Base-by-base conservation (phyloP, 2,888 invertebrate species). In the Amiota minor region DNA sequence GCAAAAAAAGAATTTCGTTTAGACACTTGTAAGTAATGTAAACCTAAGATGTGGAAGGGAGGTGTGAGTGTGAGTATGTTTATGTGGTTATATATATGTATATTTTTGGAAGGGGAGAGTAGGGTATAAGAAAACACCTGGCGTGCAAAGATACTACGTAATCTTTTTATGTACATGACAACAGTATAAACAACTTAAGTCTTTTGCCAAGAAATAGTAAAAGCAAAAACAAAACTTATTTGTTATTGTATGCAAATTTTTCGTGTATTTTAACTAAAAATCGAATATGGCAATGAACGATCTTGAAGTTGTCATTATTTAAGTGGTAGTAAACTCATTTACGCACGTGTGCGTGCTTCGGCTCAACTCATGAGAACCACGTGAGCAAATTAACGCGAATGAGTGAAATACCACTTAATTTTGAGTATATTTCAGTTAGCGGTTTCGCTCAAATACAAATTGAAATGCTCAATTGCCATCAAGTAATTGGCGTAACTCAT, bases 221-320 rank as follows among this genome's bases (percentile, higher is more conserved):
- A 59, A 59, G 16, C 16, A 56, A 56, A 56, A 56, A 35, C 35
- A 46, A 20, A 68, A 12, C 53, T n/a, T 20, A 53, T 68, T 53
- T 68, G 67, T 18, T 53, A 68, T 53, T 68, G 14, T n/a, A n/a
- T 10, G 23, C 11, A 59, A 10, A 11, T 59, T 59, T 59, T 59
- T 20, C 20, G 20, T 9, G 11, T 59, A 3, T 59, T 59, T 59
- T 23, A 47, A n/a, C 12, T 35, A 45, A 18, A 65, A 65, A 65
- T 12, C 50, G 50, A 68, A 53, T 78, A 80, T 82, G 85, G 85
- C 82, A 82, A 76, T 84, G 77, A 84, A 72, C 73, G 85, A 82
- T 79, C 50, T 68, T 53, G 53, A 70, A 18, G 49, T 18, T 49
- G 61, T 20, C 35, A 23, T 18, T 62, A 23, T 45, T 35, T 35